These are phyloP conservation scores for Xestia c-nigrum DNA, from an alignment of 2,888 invertebrate genomes.

Conservation along the genomic window DNA sequence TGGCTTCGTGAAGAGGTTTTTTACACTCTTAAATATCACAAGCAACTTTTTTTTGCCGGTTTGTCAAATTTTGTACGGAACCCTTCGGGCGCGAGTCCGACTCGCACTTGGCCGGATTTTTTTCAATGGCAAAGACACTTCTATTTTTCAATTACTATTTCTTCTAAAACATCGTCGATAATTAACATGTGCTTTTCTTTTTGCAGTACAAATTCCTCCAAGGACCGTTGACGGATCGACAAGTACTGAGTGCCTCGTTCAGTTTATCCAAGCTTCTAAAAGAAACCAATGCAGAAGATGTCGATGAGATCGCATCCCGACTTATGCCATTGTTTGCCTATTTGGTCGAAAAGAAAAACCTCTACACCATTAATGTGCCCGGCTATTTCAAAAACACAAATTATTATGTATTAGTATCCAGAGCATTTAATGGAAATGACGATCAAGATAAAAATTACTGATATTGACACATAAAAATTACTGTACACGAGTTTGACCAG, in stretches of 20 bases:
- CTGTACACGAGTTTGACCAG: not conserved
- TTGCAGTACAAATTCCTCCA: slow-evolving; percentile 84
- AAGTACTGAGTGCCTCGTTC: slow-evolving; percentile 72
- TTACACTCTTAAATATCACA: no score
- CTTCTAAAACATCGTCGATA: slow-evolving; percentile 72
- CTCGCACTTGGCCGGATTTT: not conserved
- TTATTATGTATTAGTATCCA: slow-evolving; percentile 69
- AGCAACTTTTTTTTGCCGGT: no score
- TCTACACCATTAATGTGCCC: slow-evolving; percentile 70
- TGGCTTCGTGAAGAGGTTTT: no score
- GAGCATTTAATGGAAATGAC: slow-evolving; percentile 45
- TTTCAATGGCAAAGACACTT: not conserved
- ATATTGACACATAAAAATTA: slow-evolving; percentile 26
- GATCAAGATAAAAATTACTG: slow-evolving; percentile 7
- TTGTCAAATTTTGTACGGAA: no score
- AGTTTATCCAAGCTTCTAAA: slow-evolving; percentile 74
- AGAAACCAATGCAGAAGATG: slow-evolving; percentile 68
- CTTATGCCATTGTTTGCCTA: slow-evolving; percentile 80
- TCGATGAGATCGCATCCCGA: slow-evolving; percentile 72
- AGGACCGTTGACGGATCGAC: slow-evolving; percentile 75
- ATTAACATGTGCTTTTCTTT: slow-evolving; percentile 42
- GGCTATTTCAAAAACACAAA: slow-evolving; percentile 69
- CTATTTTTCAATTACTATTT: not conserved
- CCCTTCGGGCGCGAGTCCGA: no score
- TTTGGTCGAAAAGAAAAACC: slow-evolving; percentile 75